Conservation (phyloP, 2,888 invertebrate genomes). For the Stenoptilia bipunctidactyla region DNA sequence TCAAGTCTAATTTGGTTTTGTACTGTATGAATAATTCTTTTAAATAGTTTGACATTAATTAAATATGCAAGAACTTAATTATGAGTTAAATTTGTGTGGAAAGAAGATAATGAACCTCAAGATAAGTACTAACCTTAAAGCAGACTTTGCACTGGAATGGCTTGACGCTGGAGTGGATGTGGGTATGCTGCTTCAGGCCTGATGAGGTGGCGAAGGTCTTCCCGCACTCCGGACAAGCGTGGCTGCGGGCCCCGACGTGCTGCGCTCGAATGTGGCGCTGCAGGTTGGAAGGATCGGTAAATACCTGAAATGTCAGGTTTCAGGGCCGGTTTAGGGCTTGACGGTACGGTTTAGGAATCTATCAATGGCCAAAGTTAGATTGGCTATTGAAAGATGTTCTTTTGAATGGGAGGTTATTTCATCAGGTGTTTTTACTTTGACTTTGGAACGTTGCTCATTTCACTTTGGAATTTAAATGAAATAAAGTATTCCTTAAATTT, state of each 20-base stretch:
- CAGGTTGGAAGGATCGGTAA: slow-evolving; percentile 96
- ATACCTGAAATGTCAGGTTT: slow-evolving; percentile 81
- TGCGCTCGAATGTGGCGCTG: slow-evolving; percentile 96
- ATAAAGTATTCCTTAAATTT: too few relatives aligned
- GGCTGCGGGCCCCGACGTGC: slow-evolving; percentile 95
- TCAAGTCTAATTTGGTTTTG: neutral
- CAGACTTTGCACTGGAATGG: slow-evolving; percentile 98
- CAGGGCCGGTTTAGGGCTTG: slow-evolving; percentile 22
- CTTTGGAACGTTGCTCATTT: too few relatives aligned
- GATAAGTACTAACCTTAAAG: slow-evolving; percentile 79
- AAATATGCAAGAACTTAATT: too few relatives aligned
- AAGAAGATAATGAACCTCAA: slow-evolving; percentile 96
- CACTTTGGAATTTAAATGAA: too few relatives aligned
- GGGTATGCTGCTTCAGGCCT: slow-evolving; percentile 98
- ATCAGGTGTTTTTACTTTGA: too few relatives aligned
- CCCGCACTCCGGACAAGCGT: slow-evolving; percentile 98
- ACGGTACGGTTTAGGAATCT: slow-evolving; percentile 7
- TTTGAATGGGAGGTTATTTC: too few relatives aligned
- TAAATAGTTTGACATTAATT: too few relatives aligned
- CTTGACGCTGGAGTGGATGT: slow-evolving; percentile 98
- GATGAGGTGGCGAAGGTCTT: slow-evolving; percentile 98
- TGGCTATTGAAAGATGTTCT: too few relatives aligned
- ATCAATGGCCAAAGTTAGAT: too few relatives aligned
- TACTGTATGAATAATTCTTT: too few relatives aligned
- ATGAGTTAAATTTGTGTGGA: slow-evolving; percentile 99